Conservation (phyloP, 2,113 vertebrate genomes). For the Lophius piscatorius region DNA sequence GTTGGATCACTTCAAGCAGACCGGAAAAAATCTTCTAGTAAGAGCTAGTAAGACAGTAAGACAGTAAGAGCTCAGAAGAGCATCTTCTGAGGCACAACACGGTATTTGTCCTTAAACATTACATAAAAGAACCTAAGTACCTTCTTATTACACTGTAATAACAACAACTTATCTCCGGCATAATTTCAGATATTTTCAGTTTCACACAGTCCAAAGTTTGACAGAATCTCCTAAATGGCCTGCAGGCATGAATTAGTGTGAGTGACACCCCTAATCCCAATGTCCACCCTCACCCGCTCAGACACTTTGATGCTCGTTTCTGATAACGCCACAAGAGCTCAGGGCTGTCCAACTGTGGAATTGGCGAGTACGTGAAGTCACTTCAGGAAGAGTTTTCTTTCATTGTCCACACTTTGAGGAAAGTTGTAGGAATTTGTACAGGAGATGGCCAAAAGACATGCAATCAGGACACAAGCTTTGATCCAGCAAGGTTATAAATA, state of each 20-base stretch:
- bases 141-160: too few relatives aligned
- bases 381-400: constrained; percentile 18
- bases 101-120: too few relatives aligned
- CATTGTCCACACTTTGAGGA: constrained; percentile 24
- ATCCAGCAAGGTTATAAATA: not conserved
- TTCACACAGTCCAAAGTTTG: constrained; percentile 1
- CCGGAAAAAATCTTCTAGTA: too few relatives aligned
- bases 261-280: constrained; percentile 40
- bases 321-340: constrained; percentile 25
- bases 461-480: not conserved
- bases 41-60: too few relatives aligned
- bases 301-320: constrained; percentile 43
- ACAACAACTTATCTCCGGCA: too few relatives aligned
- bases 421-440: not conserved
- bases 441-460: not conserved
- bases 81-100: too few relatives aligned
- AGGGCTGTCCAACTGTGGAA: constrained; percentile 31
- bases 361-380: constrained; percentile 4
- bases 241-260: constrained; percentile 30
- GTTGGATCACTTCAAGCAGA: constrained; percentile 20
- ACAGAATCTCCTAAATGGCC: constrained; percentile 15
- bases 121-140: too few relatives aligned
- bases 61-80: too few relatives aligned
- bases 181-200: too few relatives aligned
- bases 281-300: constrained; percentile 26